Conservation (phyloP, 2,797 vertebrate genomes). For the Smutsia gigantea region DNA sequence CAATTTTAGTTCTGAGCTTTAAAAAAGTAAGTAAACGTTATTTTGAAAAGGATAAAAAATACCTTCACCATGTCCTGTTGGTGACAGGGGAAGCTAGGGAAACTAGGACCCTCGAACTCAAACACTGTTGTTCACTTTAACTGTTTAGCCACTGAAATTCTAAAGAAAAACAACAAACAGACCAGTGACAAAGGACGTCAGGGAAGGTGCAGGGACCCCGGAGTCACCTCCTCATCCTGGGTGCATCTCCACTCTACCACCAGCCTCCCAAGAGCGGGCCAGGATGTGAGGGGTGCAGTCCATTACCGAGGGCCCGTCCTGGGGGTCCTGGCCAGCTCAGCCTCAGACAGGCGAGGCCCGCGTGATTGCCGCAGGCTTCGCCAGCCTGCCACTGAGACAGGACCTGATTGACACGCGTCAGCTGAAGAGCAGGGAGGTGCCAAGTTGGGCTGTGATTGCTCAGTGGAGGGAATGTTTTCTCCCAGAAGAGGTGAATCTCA, state of each 20-base stretch:
- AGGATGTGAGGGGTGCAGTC: not conserved
- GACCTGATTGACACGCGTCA: accelerated
- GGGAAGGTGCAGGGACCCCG: not conserved
- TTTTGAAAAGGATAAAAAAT: slow-evolving; percentile 69
- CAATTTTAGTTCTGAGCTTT: slow-evolving; percentile 53
- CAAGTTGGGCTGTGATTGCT: not conserved
- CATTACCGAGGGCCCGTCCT: accelerated
- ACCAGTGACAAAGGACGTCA: not conserved
- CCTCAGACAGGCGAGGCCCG: accelerated
- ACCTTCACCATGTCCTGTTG: slow-evolving; percentile 68
- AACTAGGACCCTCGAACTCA: slow-evolving; percentile 54
- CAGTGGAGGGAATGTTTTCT: slow-evolving; percentile 57
- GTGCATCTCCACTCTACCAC: not conserved
- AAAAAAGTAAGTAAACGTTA: slow-evolving; percentile 11
- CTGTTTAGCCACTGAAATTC: slow-evolving; percentile 57
- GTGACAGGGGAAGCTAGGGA: slow-evolving; percentile 37
- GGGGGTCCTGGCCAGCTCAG: not conserved
- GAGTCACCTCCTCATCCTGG: accelerated
- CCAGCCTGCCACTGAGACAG: too few relatives aligned
- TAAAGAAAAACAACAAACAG: slow-evolving; percentile 44
- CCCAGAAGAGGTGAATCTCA: slow-evolving; percentile 68
- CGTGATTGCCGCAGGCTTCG: accelerated
- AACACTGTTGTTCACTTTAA: slow-evolving; percentile 62
- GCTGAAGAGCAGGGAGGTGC: not conserved
- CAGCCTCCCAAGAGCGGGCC: not conserved